These are phyloP conservation scores for Phylloscopus collybita DNA, from an alignment of 2,797 vertebrate species.

Conservation along the genomic window DNA sequence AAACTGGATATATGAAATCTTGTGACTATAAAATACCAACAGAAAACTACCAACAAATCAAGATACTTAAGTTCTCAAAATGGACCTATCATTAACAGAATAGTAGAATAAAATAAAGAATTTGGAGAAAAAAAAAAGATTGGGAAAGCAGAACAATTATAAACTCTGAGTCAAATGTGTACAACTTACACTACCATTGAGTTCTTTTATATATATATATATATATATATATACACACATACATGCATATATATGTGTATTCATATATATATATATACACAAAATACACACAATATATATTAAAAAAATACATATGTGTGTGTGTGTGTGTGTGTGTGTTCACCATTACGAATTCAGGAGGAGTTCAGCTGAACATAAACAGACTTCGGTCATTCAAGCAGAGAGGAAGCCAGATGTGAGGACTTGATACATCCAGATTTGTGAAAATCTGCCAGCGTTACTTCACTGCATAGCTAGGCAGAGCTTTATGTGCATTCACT, in stretches of 20 bases:
- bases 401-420: background rate
- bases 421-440: background rate
- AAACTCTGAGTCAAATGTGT: background rate
- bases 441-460: background rate
- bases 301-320: background rate
- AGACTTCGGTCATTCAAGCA: background rate
- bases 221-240: background rate
- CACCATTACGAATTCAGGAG: background rate
- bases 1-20: background rate
- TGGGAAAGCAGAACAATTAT: background rate
- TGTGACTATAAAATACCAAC: background rate
- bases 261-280: background rate
- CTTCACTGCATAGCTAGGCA: background rate
- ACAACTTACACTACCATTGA: background rate
- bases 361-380: background rate
- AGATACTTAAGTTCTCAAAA: background rate
- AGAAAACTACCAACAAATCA: background rate
- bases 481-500: background rate
- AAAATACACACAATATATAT: background rate
- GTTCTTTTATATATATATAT: background rate
- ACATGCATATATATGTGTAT: background rate
- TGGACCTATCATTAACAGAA: background rate
- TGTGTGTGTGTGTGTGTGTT: no score
- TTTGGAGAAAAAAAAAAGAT: background rate
- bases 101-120: background rate